Evolutionary conservation across 2,888 invertebrate genomes (phyloP).

Genomic region (Dryocosmus kuriphilus): DNA sequence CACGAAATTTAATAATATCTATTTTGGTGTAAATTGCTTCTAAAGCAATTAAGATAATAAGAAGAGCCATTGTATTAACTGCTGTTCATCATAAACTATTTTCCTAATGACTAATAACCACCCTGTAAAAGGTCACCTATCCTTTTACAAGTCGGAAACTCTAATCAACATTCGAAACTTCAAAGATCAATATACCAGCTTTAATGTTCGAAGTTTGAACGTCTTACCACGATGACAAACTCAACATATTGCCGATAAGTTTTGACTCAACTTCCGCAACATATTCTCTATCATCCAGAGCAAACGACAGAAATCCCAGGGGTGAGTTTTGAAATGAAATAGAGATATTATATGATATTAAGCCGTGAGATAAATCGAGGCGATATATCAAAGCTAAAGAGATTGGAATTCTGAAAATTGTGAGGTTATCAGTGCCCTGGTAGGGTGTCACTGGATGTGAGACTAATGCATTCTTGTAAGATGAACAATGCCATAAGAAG

Average conservation of each 20-base stretch:
- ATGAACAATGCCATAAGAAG: constrained; percentile 30
- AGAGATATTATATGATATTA: constrained; percentile 21
- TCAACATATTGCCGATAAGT: not conserved
- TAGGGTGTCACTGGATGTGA: not conserved
- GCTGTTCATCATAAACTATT: no score
- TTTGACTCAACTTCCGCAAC: not conserved
- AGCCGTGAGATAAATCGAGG: not conserved
- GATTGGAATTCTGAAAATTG: constrained; percentile 22
- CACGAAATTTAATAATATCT: no score
- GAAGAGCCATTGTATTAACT: no score
- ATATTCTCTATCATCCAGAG: not conserved
- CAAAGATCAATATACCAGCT: no score
- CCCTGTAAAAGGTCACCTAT: no score
- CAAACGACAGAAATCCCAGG: constrained; percentile 13
- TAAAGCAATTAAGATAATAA: no score
- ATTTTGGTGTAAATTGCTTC: no score
- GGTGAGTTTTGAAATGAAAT: not conserved
- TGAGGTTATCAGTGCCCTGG: constrained; percentile 7
- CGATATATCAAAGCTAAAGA: not conserved
- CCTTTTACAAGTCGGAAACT: no score
- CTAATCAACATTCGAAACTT: no score
- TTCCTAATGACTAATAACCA: no score
- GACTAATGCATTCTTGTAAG: not conserved
- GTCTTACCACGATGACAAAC: no score
- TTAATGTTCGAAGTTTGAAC: no score